Conservation (phyloP, 1,140 invertebrate genomes). For the Pentalonia nigronervosa region DNA sequence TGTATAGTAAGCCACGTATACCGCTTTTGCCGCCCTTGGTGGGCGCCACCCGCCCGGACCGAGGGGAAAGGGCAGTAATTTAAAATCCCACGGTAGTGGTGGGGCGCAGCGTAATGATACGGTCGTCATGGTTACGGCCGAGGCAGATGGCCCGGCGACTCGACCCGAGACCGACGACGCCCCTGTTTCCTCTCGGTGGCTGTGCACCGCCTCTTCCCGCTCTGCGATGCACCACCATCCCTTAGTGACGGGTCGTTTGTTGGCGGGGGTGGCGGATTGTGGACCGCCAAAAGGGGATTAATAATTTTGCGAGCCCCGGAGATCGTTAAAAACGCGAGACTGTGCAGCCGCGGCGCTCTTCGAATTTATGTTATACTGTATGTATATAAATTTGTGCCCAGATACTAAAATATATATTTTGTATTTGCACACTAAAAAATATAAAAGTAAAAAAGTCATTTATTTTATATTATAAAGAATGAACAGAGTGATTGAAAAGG, state of each 20-base stretch:
- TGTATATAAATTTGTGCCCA: neutral
- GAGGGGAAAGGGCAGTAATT: conserved; percentile 46
- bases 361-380: neutral
- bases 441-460: neutral
- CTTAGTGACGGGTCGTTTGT: neutral
- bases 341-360: neutral
- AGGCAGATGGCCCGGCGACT: conserved; percentile 53
- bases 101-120: conserved; percentile 55
- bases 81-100: conserved; percentile 18
- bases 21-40: conserved; percentile 9
- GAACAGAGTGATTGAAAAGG: neutral
- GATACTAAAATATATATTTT: neutral
- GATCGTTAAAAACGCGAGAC: conserved; percentile 55
- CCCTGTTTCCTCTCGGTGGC: conserved; percentile 43
- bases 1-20: conserved; percentile 22
- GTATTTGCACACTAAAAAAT: neutral
- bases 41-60: neutral
- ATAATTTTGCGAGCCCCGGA: conserved; percentile 56
- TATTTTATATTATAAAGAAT: neutral
- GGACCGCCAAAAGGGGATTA: conserved; percentile 42
- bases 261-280: neutral
- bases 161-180: conserved; percentile 51
- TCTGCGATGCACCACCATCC: neutral
- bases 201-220: neutral
- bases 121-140: conserved; percentile 38